Evolutionary conservation across 2,888 invertebrate genomes (phyloP), one percentile per base, ranked within the genome.

Genomic region (Itoplectis maculator): DNA sequence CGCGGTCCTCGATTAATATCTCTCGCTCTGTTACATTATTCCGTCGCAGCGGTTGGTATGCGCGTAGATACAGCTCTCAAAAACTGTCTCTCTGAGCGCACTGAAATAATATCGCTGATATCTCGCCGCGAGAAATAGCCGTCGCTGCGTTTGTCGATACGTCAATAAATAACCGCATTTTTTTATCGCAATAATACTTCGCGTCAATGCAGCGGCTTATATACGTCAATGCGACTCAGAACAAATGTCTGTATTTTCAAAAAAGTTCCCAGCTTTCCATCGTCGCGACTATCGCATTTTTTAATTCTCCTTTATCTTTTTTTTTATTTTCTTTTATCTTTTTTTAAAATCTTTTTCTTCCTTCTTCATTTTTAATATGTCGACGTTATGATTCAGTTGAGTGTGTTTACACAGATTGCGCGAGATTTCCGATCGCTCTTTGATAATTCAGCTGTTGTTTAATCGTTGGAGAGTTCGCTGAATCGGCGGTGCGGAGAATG

Each of bases 81-180:
- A 54, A 29, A 23, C 15, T 1, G 23, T 23, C 20, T 23, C 54
- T 5, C 3, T 5, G 3, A 29, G 29, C 23, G 15, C 29, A n/a
- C 3, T 29, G 11, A n/a, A 29, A 61, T 51, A 72, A 56, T 74
- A 49, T 73, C 37, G n/a, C n/a, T 11, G 49, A 51, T 68, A 68
- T 79, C 49, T 56, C 72, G 15, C 65, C 72, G 15, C 72, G 20
- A 72, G 72, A 79, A 79, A 79, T 72, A 20, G 72, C 65, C 54
- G 35, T 45, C 76, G 4, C 18, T 29, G 29, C 29, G 29, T 29
- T 29, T 5, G 29, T 5, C 5, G 29, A 29, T 29, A 45, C 37
- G 29, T 61, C 49, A 73, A 79, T 68, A 79, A 68, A 79, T 68
- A 63, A 59, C 35, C 8, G 29, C 45, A n/a, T 11, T 37, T 49